Conservation (phyloP, 1,140 invertebrate genomes). For the Latrodectus geometricus region DNA sequence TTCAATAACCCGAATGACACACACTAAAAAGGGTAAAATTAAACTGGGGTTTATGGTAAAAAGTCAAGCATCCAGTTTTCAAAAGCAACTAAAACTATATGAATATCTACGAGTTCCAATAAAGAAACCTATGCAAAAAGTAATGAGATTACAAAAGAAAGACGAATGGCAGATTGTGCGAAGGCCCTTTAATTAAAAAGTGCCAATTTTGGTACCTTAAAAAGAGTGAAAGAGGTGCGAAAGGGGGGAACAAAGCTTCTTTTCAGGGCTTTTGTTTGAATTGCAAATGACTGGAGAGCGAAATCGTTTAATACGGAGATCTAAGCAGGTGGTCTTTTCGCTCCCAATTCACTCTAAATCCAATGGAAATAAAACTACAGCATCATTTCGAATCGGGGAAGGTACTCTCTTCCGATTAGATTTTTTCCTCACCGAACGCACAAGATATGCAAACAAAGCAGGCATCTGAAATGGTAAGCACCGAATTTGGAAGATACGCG, state of each 20-base stretch:
- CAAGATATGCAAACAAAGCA: too few relatives aligned
- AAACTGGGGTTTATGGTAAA: too few relatives aligned
- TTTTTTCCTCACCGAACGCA: too few relatives aligned
- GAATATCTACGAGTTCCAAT: too few relatives aligned
- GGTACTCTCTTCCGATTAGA: background rate
- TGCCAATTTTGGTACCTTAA: conserved; percentile 16
- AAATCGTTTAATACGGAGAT: conserved; percentile 53
- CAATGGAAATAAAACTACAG: conserved; percentile 32
- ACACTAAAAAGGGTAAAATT: too few relatives aligned
- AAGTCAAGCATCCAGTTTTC: too few relatives aligned
- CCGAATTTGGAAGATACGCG: too few relatives aligned
- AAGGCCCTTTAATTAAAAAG: conserved; percentile 59
- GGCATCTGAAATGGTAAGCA: too few relatives aligned
- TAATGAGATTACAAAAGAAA: too few relatives aligned
- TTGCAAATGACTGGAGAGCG: conserved; percentile 57
- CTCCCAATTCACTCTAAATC: conserved; percentile 43
- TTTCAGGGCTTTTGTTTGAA: conserved; percentile 48
- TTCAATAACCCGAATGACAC: too few relatives aligned
- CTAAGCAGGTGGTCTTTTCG: conserved; percentile 56
- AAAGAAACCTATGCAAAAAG: too few relatives aligned
- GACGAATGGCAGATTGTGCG: background rate
- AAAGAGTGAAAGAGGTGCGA: background rate
- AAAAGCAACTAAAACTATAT: too few relatives aligned
- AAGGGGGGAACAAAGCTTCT: conserved; percentile 34
- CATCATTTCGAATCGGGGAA: background rate